Percentiles rank a stretch among this genome's conserved stretches.
Conservation (phyloP, 1,140 invertebrate species). For the Eupristina koningsbergeri region DNA sequence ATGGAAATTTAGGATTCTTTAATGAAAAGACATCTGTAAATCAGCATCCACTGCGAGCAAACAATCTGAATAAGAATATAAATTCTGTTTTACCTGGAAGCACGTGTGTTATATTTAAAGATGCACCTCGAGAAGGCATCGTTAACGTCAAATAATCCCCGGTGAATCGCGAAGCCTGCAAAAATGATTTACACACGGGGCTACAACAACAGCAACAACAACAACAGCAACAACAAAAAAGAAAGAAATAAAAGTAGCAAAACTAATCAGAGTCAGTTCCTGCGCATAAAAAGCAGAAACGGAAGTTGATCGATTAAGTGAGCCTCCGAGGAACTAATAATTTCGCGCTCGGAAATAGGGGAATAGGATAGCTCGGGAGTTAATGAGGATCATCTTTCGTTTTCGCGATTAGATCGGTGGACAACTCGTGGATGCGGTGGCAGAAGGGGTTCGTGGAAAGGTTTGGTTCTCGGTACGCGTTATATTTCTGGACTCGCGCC, state of each 20-base stretch:
- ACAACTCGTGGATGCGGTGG: neutral
- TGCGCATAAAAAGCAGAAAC: neutral
- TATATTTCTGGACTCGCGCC: conserved; percentile 57
- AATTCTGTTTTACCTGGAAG: neutral
- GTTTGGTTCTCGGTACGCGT: conserved; percentile 62
- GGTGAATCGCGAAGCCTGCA: too few relatives aligned
- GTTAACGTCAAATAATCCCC: neutral
- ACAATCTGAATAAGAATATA: too few relatives aligned
- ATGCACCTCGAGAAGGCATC: too few relatives aligned
- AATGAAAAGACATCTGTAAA: neutral
- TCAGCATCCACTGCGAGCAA: neutral
- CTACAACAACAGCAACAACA: too few relatives aligned
- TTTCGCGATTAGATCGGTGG: conserved; percentile 28
- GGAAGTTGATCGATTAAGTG: neutral
- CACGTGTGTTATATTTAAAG: neutral
- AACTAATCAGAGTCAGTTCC: neutral
- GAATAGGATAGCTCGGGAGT: neutral
- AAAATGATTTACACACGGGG: too few relatives aligned
- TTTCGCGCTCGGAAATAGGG: neutral
- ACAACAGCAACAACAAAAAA: too few relatives aligned
- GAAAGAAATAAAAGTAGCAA: too few relatives aligned
- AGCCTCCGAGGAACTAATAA: neutral
- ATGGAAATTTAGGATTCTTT: neutral
- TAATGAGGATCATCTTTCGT: neutral
- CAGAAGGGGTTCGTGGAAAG: conserved; percentile 59